Evolutionary conservation across 23 tunicate genomes (phyloP), one percentile per base, ranked within the genome.

Genomic region (Styela clava): DNA sequence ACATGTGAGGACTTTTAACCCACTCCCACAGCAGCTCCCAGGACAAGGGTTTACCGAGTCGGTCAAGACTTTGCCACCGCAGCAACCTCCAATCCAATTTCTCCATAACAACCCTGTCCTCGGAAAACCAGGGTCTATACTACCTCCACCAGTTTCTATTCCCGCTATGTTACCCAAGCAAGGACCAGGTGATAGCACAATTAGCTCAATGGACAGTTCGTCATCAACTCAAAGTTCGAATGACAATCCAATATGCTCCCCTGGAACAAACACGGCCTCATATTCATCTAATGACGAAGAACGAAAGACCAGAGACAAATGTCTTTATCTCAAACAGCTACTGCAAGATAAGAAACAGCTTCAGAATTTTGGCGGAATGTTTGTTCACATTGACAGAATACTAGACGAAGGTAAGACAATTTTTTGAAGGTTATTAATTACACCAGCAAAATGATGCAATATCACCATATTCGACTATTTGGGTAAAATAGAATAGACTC

Each of bases 271-370:
- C 71, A 73, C 35, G 3, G 51, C 37, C 34, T 62, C 82, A 16
- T 44, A 62, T 23, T 29, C 69, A 31, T 77, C 68, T 33, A 70
- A 82, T 69, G 98, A 94, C 24, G 94, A 94, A 29, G 98, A 94
- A 29, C 78, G 74, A 73, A 94, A 94, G 79, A 81, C 86, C 33
- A 64, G 87, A 65, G 98, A 94, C 95, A 94, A 94, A 64, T 94
- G 98, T 72, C 81, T 88, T 24, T 94, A 94, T 64, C 76, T 94
- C 83, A 94, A 94, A 74, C 94, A 86, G 62, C 83, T 94, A 29
- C 83, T 94, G 35, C 95, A 90, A 68, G 98, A 94, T 73, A 94
- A 94, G 74, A 85, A 90, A 74, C 94, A 85, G 44, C 83, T 94
- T 61, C 95, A 90, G 63, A 74, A 79, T 24, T 76, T 94, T 24